Evolutionary conservation across 1,140 invertebrate species (phyloP).

Genomic region (Ips nitidus): DNA sequence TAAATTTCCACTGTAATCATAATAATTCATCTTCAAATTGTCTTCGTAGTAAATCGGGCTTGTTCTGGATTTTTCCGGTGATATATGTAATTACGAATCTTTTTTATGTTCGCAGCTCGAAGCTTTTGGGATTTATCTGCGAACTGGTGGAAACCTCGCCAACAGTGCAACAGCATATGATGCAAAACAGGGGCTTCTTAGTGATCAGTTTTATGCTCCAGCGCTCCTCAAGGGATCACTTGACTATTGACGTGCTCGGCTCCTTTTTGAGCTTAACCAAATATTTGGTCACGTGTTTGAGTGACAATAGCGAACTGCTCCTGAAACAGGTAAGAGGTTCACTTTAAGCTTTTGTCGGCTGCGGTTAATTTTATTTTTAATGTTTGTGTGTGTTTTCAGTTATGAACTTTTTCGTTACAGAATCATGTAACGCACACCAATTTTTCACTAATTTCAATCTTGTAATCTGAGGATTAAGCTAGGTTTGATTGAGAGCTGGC

Average conservation of each 20-base stretch:
- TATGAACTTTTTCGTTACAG: too few relatives aligned
- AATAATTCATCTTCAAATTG: too few relatives aligned
- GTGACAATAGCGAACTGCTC: slow-evolving; percentile 88
- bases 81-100: too few relatives aligned
- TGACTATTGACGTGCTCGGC: slow-evolving; percentile 89
- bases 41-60: too few relatives aligned
- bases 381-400: neutral
- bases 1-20: too few relatives aligned
- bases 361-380: slow-evolving; percentile 1
- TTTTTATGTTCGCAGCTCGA: slow-evolving; percentile 72
- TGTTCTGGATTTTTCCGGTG: too few relatives aligned
- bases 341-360: slow-evolving; percentile 17
- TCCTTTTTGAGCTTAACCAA: slow-evolving; percentile 95
- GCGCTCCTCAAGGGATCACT: slow-evolving; percentile 88
- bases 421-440: too few relatives aligned
- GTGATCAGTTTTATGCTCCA: slow-evolving; percentile 97
- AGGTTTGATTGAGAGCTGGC: too few relatives aligned
- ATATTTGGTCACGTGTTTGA: slow-evolving; percentile 92
- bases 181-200: slow-evolving; percentile 96
- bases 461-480: too few relatives aligned
- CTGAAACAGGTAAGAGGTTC: slow-evolving; percentile 81
- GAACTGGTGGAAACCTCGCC: slow-evolving; percentile 95
- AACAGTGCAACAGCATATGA: slow-evolving; percentile 98
- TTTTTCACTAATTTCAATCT: too few relatives aligned
- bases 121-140: slow-evolving; percentile 95